Evolutionary conservation across 2,113 vertebrate species (phyloP).

Genomic region (Microtus richardsoni): DNA sequence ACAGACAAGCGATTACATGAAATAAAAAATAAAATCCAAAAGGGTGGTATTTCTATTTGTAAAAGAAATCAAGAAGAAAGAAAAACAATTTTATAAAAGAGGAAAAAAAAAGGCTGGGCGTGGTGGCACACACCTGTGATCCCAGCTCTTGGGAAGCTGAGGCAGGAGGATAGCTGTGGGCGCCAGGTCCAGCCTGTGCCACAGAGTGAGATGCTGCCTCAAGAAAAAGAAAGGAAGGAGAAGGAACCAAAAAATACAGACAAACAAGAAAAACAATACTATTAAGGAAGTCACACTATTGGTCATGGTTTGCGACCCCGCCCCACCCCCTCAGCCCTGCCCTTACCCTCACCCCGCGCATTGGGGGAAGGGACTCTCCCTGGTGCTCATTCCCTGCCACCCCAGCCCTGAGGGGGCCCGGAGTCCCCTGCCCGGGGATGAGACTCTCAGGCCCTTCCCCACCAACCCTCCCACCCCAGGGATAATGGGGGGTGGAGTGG

Average conservation of each 20-base stretch:
- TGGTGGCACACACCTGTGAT: neutral
- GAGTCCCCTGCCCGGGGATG: neutral
- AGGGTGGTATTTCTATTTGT: conserved; percentile 80
- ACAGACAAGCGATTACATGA: conserved; percentile 60
- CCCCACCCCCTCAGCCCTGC: neutral
- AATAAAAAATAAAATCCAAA: conserved; percentile 78
- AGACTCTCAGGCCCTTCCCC: neutral
- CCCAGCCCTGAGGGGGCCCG: neutral
- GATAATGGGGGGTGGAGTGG: no score
- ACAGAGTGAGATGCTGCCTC: neutral
- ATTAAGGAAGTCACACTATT: neutral
- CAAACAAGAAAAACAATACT: neutral
- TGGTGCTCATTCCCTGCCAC: conserved; percentile 56
- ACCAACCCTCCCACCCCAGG: conserved; percentile 43
- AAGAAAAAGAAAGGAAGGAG: neutral
- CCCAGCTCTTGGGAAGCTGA: conserved; percentile 1
- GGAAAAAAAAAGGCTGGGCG: neutral
- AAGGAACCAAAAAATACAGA: neutral
- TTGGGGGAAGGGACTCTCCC: neutral
- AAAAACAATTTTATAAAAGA: neutral
- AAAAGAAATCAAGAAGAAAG: conserved; percentile 44
- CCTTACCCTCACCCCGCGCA: neutral
- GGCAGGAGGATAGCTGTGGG: neutral
- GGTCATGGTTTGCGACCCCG: rapidly evolving
- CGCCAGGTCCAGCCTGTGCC: neutral